Evolutionary conservation across 2,797 vertebrate species (phyloP).

Genomic region (Eurystomus glaucurus): DNA sequence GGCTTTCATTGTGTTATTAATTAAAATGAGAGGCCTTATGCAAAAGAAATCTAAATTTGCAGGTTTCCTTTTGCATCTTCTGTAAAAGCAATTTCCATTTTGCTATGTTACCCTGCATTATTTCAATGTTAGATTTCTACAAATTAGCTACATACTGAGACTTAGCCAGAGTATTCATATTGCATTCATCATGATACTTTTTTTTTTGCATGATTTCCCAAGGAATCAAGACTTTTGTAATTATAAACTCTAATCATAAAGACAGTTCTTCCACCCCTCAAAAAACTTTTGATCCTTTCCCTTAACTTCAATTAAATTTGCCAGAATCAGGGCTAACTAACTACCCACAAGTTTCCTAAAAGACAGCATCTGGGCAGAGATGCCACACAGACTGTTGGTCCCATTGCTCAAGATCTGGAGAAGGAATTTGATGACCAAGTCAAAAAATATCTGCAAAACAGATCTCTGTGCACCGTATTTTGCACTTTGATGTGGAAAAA

Average conservation of each 20-base stretch:
- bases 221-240: constrained; percentile 7
- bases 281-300: background rate
- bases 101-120: background rate
- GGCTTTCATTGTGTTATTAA: background rate
- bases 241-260: background rate
- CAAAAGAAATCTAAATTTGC: background rate
- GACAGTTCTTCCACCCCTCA: background rate
- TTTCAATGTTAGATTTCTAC: background rate
- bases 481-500: background rate
- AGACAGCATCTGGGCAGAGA: background rate
- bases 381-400: background rate
- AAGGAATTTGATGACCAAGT: background rate
- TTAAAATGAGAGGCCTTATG: background rate
- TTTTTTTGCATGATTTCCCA: background rate
- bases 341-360: background rate
- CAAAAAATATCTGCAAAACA: background rate
- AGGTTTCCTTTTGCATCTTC: background rate
- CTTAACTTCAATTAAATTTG: background rate
- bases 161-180: background rate
- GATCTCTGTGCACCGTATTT: background rate
- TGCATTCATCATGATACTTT: background rate
- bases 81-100: constrained; percentile 9
- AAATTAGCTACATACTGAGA: background rate
- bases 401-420: background rate
- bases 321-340: background rate